Evolutionary conservation across 1,140 invertebrate genomes (phyloP), one percentile per base, ranked within the genome.

Genomic region (Arion vulgaris): DNA sequence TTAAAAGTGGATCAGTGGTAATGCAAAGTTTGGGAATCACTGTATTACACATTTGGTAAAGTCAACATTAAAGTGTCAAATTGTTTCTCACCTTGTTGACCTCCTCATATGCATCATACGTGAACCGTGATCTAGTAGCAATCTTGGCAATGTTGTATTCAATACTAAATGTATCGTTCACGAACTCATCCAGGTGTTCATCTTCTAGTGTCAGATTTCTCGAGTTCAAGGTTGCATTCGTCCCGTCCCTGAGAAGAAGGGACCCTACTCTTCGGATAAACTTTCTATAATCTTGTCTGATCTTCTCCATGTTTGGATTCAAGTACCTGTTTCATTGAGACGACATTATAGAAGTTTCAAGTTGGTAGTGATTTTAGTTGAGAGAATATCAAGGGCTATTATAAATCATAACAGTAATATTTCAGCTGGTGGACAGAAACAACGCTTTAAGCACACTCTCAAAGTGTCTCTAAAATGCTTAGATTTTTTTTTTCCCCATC

Each of bases 181-280:
- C 76, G 34, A 78, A 78, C 39, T 62, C 57, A 11, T 78, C 57
- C 11, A 78, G 57, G 39, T 39, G 13, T 15, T 26, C 13, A 0
- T 78, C 57, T n/a, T 36, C 11, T 26, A 36, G 23, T 1, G 28
- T 49, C 28, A 17, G 1, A 41, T 38, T 62, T n/a, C n/a, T n/a
- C n/a, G n/a, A n/a, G 0, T 34, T 51, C 1, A 78, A 9, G 19
- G 49, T 36, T 15, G 32, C 11, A 38, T 23, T 15, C 23, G 4
- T n/a, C 0, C 53, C 53, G 32, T 78, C 76, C 32, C 53, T 78
- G 51, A 66, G 34, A 23, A 78, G 57, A 4, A 78, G 34, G 4
- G 76, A 78, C 1, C 53, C 76, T 17, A 78, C 76, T 66, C 76
- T 9, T 28, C 76, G 45, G 2, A 78, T 78, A 66, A 62, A 78